Conservation (phyloP, 2,113 vertebrate genomes). For the Xenopus borealis region DNA sequence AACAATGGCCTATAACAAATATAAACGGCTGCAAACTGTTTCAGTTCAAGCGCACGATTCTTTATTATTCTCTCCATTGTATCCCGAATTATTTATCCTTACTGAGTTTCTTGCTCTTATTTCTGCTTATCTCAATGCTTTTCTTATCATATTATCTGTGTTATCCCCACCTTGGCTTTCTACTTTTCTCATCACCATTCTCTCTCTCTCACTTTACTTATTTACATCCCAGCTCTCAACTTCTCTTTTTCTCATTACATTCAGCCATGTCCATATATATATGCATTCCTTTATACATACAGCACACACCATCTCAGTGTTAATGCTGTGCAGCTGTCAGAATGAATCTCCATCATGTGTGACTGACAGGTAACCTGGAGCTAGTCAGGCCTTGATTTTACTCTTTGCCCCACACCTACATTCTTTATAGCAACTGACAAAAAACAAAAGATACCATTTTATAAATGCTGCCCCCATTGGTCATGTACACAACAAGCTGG, state of each 20-base stretch:
- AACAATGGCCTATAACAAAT: too few relatives aligned
- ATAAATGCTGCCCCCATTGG: not conserved
- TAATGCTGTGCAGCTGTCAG: constrained; percentile 1
- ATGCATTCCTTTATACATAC: not conserved
- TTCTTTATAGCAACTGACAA: constrained; percentile 22
- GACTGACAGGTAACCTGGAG: constrained; percentile 10
- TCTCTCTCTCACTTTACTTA: too few relatives aligned
- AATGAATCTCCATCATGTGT: not conserved
- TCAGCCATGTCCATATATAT: too few relatives aligned
- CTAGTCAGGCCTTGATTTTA: not conserved
- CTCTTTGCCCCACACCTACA: not conserved
- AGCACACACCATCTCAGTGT: not conserved
- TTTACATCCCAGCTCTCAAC: too few relatives aligned
- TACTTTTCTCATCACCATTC: not conserved
- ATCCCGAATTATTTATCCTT: too few relatives aligned
- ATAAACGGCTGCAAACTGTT: too few relatives aligned
- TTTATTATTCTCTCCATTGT: too few relatives aligned
- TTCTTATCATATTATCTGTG: not conserved
- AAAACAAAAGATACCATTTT: not conserved
- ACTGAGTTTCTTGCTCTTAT: too few relatives aligned
- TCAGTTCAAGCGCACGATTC: too few relatives aligned
- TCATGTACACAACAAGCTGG: not conserved
- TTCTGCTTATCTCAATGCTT: not conserved
- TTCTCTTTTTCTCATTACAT: too few relatives aligned
- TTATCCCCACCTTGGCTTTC: not conserved